These are phyloP conservation scores for Microtus agrestis DNA, from an alignment of 2,797 vertebrate species.

Conservation along the genomic window DNA sequence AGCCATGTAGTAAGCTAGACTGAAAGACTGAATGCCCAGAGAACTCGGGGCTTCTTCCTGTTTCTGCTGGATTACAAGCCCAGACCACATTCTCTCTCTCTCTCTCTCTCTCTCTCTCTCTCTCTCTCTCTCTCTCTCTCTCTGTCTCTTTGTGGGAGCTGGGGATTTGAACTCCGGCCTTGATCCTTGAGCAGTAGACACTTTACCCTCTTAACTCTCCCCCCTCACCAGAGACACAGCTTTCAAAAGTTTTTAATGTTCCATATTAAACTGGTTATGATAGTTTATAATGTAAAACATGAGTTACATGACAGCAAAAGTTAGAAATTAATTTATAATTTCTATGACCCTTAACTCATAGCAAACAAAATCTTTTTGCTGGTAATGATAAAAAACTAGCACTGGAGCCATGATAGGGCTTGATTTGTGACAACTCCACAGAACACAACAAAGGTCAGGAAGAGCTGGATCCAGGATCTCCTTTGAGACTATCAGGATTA, in stretches of 20 bases:
- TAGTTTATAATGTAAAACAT: neutral
- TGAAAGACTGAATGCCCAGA: neutral
- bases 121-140: no score
- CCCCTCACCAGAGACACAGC: neutral
- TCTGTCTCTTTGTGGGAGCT: neutral
- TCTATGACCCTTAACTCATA: neutral
- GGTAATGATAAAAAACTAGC: neutral
- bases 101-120: no score
- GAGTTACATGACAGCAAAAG: neutral
- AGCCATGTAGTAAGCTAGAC: neutral
- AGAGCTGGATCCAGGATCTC: neutral
- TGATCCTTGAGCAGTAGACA: neutral
- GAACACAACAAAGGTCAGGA: neutral
- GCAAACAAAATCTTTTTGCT: neutral
- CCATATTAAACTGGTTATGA: constrained; percentile 17
- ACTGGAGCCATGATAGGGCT: neutral
- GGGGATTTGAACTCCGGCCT: neutral
- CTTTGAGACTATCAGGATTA: neutral
- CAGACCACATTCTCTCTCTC: neutral
- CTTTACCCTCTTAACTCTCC: neutral
- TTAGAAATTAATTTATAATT: constrained; percentile 5
- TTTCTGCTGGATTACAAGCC: neutral
- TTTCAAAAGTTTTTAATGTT: neutral
- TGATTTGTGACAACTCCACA: neutral
- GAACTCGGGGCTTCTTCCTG: neutral